Percentiles rank a stretch among this genome's conserved stretches.
These are phyloP conservation scores for Fragum whitleyi DNA, from an alignment of 2,888 invertebrate species.

Conservation along the genomic window DNA sequence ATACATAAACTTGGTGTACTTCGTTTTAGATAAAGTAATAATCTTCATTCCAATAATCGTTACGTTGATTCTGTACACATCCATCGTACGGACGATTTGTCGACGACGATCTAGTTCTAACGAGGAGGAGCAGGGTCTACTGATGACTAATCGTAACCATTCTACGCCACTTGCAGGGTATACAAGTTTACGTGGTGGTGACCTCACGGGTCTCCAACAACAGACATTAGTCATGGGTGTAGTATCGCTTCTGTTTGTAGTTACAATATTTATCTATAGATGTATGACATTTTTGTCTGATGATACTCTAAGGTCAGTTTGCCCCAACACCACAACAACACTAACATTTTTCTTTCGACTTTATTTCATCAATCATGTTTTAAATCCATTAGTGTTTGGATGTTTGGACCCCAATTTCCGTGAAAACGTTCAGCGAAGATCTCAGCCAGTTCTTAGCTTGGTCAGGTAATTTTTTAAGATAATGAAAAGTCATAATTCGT, in stretches of 20 bases:
- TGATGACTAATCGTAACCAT: not conserved
- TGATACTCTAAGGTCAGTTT: too few species aligned
- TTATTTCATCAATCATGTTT: too few species aligned
- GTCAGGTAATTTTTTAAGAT: too few species aligned
- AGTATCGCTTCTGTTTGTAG: not conserved
- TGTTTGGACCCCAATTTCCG: too few species aligned
- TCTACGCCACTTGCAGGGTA: not conserved
- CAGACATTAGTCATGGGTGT: conserved; percentile 9
- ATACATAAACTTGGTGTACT: not conserved
- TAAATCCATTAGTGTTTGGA: too few species aligned
- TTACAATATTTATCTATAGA: not conserved
- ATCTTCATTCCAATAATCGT: not conserved
- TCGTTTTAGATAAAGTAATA: not conserved
- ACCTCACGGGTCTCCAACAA: too few species aligned
- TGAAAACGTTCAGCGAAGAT: too few species aligned
- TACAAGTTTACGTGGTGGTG: not conserved
- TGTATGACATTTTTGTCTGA: too few species aligned
- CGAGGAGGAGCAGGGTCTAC: not conserved
- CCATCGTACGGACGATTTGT: not conserved
- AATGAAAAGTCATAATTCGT: too few species aligned
- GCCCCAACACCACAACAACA: too few species aligned
- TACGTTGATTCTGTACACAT: not conserved
- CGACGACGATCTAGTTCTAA: not conserved
- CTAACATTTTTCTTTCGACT: too few species aligned
- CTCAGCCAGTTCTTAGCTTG: too few species aligned